A percentile compares a stretch with the other conserved stretches of the same genome.
These are phyloP conservation scores for Cepaea nemoralis DNA, from an alignment of 1,140 invertebrate genomes.

Conservation along the genomic window DNA sequence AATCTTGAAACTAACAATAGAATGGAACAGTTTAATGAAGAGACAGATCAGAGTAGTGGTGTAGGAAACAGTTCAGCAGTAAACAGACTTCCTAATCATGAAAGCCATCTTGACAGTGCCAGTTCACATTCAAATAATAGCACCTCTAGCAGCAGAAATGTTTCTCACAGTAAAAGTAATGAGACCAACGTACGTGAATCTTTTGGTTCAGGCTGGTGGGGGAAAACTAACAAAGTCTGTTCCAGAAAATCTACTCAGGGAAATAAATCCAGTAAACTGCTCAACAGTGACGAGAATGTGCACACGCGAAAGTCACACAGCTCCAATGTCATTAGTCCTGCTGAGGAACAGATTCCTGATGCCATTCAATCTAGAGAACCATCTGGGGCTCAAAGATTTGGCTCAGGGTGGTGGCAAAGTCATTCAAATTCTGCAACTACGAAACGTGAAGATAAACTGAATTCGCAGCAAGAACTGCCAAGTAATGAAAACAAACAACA, in stretches of 20 bases:
- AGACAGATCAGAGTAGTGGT: no score
- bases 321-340: no score
- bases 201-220: neutral
- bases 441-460: neutral
- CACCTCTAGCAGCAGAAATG: neutral
- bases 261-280: no score
- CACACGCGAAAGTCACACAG: no score
- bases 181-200: neutral
- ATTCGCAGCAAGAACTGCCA: neutral
- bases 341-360: neutral
- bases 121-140: neutral
- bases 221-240: neutral
- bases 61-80: no score
- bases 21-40: no score
- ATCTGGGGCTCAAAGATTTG: neutral
- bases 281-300: no score
- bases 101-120: no score
- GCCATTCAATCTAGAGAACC: neutral
- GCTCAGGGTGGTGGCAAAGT: neutral
- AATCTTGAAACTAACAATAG: no score
- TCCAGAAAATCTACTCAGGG: neutral
- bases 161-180: neutral
- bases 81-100: no score
- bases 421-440: neutral
- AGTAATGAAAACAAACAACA: neutral